phyloP scores from a whole-genome alignment of 2,888 invertebrate species.

The Bellardia pandia region DNA sequence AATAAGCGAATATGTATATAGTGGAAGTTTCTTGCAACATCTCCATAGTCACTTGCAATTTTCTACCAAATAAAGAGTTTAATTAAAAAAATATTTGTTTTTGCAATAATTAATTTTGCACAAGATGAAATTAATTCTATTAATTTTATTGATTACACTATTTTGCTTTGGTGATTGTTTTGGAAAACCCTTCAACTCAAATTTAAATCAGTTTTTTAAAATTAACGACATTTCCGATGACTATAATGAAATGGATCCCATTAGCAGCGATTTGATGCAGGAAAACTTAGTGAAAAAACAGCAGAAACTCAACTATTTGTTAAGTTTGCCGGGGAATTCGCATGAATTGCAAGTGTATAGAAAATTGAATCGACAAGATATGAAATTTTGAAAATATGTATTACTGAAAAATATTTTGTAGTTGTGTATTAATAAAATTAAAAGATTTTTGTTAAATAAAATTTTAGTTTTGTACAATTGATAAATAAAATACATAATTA shows the following conservation, averaged over 20 bases:
- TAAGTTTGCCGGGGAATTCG: conserved; percentile 1
- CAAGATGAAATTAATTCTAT: conserved; percentile 25
- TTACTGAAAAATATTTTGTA: too few species aligned
- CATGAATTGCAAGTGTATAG: conserved; percentile 21
- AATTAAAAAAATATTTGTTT: neutral
- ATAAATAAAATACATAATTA: too few species aligned
- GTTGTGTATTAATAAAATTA: neutral
- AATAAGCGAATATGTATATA: conserved; percentile 4
- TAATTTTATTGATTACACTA: neutral
- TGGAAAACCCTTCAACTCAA: neutral
- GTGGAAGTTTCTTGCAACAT: neutral
- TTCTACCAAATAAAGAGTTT: neutral
- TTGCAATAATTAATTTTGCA: too few species aligned
- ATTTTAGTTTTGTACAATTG: too few species aligned
- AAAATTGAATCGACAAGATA: neutral
- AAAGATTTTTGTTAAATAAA: too few species aligned
- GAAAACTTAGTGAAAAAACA: neutral
- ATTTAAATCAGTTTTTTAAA: neutral
- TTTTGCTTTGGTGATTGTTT: neutral
- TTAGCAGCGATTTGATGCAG: neutral
- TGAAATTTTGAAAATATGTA: neutral
- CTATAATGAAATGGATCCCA: conserved; percentile 29
- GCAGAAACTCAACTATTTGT: conserved; percentile 19
- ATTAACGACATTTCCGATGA: conserved; percentile 18
- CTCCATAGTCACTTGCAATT: conserved; percentile 1